phyloP scores from a whole-genome alignment of 2,888 invertebrate species.

The Agyllia agylla region DNA sequence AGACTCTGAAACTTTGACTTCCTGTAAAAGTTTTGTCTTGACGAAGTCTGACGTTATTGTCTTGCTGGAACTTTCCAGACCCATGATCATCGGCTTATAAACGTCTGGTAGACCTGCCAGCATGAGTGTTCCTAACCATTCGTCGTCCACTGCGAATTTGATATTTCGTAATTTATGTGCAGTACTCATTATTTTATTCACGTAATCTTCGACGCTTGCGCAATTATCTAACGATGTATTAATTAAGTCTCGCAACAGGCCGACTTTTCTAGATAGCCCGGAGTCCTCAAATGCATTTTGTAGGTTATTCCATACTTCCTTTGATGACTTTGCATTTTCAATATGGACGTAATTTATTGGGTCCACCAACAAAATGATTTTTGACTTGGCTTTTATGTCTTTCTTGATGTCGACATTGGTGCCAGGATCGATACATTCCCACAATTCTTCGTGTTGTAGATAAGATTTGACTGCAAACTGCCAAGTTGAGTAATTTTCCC shows the following conservation, averaged over 20 bases:
- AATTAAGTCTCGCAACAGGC: background rate
- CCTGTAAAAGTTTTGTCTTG: background rate
- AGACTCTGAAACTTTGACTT: background rate
- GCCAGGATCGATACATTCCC: constrained; percentile 27
- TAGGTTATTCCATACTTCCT: background rate
- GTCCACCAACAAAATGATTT: constrained; percentile 8
- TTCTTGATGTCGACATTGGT: background rate
- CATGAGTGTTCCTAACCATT: background rate
- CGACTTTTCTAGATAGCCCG: background rate
- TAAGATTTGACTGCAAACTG: background rate
- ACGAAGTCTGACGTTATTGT: background rate
- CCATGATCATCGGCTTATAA: background rate
- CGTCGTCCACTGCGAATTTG: background rate
- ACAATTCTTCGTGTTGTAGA: constrained; percentile 18
- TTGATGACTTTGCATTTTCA: background rate
- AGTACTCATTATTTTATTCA: background rate
- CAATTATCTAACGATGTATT: background rate
- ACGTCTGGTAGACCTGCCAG: background rate
- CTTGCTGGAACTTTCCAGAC: background rate
- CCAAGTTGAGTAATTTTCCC: background rate
- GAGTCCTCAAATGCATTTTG: background rate
- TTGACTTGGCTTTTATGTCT: constrained; percentile 35
- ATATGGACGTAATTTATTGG: background rate
- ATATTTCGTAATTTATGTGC: background rate
- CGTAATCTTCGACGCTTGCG: background rate